Evolutionary conservation across 2,797 vertebrate species (phyloP).

Genomic region (Cuculus canorus): DNA sequence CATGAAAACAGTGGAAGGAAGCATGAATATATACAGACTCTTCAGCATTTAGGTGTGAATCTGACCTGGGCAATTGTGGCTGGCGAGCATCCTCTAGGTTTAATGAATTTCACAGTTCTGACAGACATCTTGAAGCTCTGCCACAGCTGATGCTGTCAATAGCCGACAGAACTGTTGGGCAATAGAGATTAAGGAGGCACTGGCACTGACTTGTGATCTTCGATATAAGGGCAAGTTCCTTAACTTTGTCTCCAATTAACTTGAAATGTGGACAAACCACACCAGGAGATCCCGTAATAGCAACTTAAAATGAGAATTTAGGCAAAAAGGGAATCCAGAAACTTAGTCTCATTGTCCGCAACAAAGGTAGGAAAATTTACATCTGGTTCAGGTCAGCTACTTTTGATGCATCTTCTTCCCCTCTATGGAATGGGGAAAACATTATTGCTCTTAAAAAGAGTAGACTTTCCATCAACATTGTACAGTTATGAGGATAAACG

Average conservation of each 20-base stretch:
- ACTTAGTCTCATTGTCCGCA: not conserved
- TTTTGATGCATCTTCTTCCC: not conserved
- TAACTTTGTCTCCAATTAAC: not conserved
- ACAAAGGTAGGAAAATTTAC: not conserved
- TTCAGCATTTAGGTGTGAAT: not conserved
- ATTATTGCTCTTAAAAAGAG: not conserved
- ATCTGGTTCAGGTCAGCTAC: not conserved
- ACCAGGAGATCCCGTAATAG: not conserved
- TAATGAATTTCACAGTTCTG: not conserved
- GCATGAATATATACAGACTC: not conserved
- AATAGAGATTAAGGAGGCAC: not conserved
- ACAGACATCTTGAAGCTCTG: not conserved
- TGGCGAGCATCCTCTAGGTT: not conserved
- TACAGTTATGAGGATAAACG: not conserved
- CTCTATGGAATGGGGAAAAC: not conserved
- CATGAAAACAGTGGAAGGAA: not conserved
- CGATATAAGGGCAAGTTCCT: not conserved
- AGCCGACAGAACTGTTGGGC: not conserved
- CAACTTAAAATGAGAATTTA: not conserved
- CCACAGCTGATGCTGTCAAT: not conserved
- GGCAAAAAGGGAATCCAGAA: not conserved
- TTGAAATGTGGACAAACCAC: not conserved
- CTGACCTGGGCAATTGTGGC: not conserved
- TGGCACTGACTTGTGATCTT: not conserved
- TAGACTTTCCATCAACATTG: not conserved